These are phyloP conservation scores for Caenorhabditis doughertyi DNA, from an alignment of 2,888 invertebrate species.

Conservation along the genomic window DNA sequence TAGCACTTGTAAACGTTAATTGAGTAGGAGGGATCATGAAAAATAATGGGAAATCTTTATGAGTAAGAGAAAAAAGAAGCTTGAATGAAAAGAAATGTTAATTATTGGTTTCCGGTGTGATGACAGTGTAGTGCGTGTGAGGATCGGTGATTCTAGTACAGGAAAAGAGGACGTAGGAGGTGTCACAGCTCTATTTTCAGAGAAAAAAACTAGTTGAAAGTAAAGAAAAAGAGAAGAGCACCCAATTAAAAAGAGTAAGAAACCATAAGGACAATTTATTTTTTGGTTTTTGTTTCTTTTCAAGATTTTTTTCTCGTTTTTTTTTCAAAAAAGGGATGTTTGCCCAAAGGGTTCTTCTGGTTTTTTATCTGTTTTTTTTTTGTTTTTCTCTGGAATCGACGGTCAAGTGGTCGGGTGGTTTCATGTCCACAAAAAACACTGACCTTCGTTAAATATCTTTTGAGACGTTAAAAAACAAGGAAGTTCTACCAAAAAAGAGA, in stretches of 20 bases:
- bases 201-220: constrained; percentile 1
- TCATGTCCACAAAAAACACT: constrained; percentile 2
- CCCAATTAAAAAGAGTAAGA: constrained; percentile 53
- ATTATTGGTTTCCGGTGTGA: constrained; percentile 45
- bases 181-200: constrained; percentile 28
- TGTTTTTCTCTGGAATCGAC: too few relatives aligned
- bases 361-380: too few relatives aligned
- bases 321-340: background rate
- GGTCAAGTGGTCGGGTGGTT: background rate
- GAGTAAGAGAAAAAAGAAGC: constrained; percentile 34
- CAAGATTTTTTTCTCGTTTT: constrained; percentile 11
- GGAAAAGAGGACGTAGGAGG: constrained; percentile 52
- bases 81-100: constrained; percentile 56
- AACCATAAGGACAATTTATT: constrained; percentile 28
- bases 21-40: constrained; percentile 19
- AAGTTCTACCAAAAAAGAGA: background rate
- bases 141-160: constrained; percentile 57
- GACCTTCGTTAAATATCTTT: background rate
- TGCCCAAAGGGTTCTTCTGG: background rate
- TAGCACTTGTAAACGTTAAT: constrained; percentile 18
- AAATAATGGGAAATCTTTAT: constrained; percentile 25
- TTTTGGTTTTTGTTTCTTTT: constrained; percentile 11
- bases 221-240: constrained; percentile 32
- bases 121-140: constrained; percentile 15
- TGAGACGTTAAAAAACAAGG: background rate